Conservation (phyloP, 2,113 vertebrate species). For the Podarcis muralis region DNA sequence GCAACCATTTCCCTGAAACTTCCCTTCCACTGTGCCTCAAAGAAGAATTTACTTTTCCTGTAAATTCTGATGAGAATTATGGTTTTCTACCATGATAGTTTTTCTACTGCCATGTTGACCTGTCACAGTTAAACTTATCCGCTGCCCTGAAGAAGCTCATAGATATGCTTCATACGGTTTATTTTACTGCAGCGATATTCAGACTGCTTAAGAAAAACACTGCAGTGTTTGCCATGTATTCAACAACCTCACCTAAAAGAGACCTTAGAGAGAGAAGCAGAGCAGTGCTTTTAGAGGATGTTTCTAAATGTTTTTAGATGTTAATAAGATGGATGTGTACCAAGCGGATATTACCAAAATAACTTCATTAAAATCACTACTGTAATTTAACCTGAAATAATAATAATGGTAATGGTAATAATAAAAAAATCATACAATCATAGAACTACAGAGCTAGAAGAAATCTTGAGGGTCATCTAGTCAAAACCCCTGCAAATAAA, state of each 20-base stretch:
- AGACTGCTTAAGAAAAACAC: not conserved
- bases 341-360: constrained; percentile 6
- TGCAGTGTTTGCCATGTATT: not conserved
- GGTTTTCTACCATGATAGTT: not conserved
- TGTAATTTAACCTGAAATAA: not conserved
- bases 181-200: constrained; percentile 27
- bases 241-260: not conserved
- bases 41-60: not conserved
- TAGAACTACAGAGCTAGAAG: not conserved
- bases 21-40: not conserved
- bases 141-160: constrained; percentile 20
- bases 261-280: constrained; percentile 5
- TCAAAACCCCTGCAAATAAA: no score
- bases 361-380: not conserved
- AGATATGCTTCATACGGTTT: constrained; percentile 22
- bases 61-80: not conserved
- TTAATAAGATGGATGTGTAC: not conserved
- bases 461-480: no score
- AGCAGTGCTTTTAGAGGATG: constrained; percentile 6
- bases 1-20: not conserved
- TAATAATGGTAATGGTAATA: no score
- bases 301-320: not conserved
- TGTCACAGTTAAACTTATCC: not conserved
- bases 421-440: no score
- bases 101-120: not conserved